Evolutionary conservation across 2,888 invertebrate genomes (phyloP).

Genomic region (Crepidodera aurea): DNA sequence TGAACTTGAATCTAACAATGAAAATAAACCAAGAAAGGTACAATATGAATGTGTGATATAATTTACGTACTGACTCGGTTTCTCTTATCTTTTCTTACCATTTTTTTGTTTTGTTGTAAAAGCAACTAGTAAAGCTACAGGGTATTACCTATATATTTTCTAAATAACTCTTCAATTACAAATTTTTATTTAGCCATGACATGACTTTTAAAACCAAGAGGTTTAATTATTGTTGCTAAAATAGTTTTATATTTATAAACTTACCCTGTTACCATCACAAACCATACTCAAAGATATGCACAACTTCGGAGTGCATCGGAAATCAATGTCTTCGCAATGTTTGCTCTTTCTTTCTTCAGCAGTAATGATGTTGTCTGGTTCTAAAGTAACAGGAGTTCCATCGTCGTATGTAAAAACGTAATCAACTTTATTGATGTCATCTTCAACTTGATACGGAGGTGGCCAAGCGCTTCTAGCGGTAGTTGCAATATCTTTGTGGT

Average conservation of each 20-base stretch:
- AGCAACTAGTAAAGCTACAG: too few species aligned
- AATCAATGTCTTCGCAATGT: conserved; percentile 57
- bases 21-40: too few species aligned
- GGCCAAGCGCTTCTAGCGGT: conserved; percentile 47
- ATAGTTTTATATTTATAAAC: conserved; percentile 22
- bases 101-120: too few species aligned
- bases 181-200: too few species aligned
- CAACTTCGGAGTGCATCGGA: conserved; percentile 61
- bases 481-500: conserved; percentile 34
- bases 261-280: conserved; percentile 67
- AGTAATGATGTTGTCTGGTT: conserved; percentile 44
- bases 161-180: too few species aligned
- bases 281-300: conserved; percentile 66
- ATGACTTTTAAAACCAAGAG: too few species aligned
- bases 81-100: too few species aligned
- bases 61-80: too few species aligned
- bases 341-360: conserved; percentile 33
- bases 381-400: conserved; percentile 46
- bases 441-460: conserved; percentile 52
- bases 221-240: background rate
- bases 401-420: conserved; percentile 57
- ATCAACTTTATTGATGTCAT: conserved; percentile 56
- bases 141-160: too few species aligned
- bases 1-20: too few species aligned
- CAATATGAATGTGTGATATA: too few species aligned